phyloP scores from a whole-genome alignment of 2,888 invertebrate species.

The Drosophila birchii region DNA sequence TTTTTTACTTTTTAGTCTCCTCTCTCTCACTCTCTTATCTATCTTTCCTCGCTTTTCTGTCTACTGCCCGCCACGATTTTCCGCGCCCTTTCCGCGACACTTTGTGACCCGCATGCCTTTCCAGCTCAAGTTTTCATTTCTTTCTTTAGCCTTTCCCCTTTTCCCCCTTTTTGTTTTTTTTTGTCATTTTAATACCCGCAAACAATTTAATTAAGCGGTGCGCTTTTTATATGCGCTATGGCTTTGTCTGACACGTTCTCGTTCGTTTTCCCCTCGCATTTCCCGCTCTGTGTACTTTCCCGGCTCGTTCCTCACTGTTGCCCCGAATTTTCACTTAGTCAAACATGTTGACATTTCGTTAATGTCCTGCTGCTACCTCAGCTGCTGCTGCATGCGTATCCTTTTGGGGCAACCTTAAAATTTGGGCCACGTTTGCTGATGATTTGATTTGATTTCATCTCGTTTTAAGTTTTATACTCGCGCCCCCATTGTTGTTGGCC shows the following conservation, averaged over 20 bases:
- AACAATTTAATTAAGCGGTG: slow-evolving; percentile 80
- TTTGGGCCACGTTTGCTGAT: slow-evolving; percentile 36
- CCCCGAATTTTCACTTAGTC: slow-evolving; percentile 72
- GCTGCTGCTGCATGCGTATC: slow-evolving; percentile 24
- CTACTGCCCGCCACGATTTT: slow-evolving; percentile 38
- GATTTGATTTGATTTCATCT: slow-evolving; percentile 74
- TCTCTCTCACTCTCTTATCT: background rate
- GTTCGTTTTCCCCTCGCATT: background rate
- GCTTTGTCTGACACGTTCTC: slow-evolving; percentile 37
- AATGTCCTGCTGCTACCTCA: slow-evolving; percentile 58
- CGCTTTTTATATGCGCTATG: slow-evolving; percentile 52
- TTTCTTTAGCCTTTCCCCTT: slow-evolving; percentile 17
- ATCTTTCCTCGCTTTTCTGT: background rate
- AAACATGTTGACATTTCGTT: slow-evolving; percentile 78
- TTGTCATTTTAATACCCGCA: slow-evolving; percentile 78
- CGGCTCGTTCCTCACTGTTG: slow-evolving; percentile 51
- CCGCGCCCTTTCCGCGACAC: slow-evolving; percentile 62
- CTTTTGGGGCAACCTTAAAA: slow-evolving; percentile 20
- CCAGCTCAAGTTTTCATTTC: slow-evolving; percentile 71
- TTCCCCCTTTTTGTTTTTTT: slow-evolving; percentile 47
- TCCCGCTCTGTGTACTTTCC: slow-evolving; percentile 1
- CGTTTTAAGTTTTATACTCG: slow-evolving; percentile 66
- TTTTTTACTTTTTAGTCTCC: slow-evolving; percentile 3
- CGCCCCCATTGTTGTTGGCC: slow-evolving; percentile 39
- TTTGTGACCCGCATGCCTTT: slow-evolving; percentile 65